These are phyloP conservation scores for Balaenoptera acutorostrata DNA, from an alignment of 2,113 vertebrate genomes.

Conservation along the genomic window DNA sequence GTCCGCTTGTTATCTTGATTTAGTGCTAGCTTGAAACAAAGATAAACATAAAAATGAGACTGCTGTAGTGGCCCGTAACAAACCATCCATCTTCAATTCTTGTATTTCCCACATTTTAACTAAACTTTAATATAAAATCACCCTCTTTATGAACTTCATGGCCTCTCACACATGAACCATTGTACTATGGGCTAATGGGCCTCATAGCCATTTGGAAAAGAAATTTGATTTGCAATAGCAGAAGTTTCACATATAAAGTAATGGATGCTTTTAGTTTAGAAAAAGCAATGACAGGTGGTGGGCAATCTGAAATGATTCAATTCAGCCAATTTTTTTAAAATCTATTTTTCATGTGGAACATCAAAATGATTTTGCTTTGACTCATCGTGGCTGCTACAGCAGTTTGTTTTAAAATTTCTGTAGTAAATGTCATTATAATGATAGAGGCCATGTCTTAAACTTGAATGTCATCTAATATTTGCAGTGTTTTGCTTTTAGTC, in stretches of 20 bases:
- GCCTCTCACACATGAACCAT: neutral
- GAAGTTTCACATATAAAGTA: constrained; percentile 22
- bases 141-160: neutral
- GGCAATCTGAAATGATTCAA: constrained; percentile 41
- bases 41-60: constrained; percentile 10
- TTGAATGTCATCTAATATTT: neutral
- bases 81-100: constrained; percentile 8
- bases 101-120: constrained; percentile 35
- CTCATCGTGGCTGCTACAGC: neutral
- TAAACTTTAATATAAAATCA: constrained; percentile 41
- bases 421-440: neutral
- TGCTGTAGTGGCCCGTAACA: neutral
- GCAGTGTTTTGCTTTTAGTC: neutral
- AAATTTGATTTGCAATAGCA: constrained; percentile 48
- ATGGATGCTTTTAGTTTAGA: constrained; percentile 11
- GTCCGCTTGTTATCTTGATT: constrained; percentile 47
- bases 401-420: constrained; percentile 33
- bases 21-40: constrained; percentile 36
- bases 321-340: neutral
- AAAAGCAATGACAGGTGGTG: constrained; percentile 32
- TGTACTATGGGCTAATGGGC: neutral
- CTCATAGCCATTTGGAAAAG: constrained; percentile 17
- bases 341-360: constrained; percentile 30
- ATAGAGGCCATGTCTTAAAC: neutral
- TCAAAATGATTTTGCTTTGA: constrained; percentile 43